These are phyloP conservation scores for Subacronicta megacephala DNA, from an alignment of 2,888 invertebrate species.

Conservation along the genomic window DNA sequence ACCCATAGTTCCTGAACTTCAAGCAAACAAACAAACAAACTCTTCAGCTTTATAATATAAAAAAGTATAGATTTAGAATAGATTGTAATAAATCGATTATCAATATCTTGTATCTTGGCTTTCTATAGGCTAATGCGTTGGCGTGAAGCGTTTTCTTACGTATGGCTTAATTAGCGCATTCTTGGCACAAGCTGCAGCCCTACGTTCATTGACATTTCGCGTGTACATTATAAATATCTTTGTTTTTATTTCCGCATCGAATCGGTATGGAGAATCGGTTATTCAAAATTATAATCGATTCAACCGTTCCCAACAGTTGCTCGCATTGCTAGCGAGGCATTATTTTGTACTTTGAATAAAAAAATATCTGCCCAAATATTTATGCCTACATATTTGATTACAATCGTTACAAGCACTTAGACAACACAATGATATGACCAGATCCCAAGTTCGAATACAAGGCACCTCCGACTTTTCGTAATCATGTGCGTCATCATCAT, in stretches of 20 bases:
- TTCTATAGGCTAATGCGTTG: conserved; percentile 36
- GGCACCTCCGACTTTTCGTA: no score
- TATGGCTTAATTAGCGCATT: conserved; percentile 50
- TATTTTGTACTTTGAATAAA: conserved; percentile 9
- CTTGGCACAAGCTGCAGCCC: conserved; percentile 57
- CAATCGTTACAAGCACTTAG: no score
- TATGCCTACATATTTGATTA: no score
- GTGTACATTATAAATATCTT: conserved; percentile 52
- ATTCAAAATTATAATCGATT: conserved; percentile 40
- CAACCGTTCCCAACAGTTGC: conserved; percentile 3
- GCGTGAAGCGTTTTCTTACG: conserved; percentile 44
- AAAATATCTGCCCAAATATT: not conserved
- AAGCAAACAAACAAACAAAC: no score
- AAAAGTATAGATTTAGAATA: no score
- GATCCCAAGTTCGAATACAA: no score
- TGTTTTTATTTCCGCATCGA: conserved; percentile 54
- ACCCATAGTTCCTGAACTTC: no score
- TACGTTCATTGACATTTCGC: conserved; percentile 67
- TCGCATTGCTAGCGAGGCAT: not conserved
- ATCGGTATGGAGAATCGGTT: conserved; percentile 32
- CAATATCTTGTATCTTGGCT: conserved; percentile 2
- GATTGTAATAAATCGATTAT: conserved; percentile 10
- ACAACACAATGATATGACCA: no score
- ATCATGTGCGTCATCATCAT: no score
- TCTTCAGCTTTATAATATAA: no score